phyloP scores from a whole-genome alignment of 2,797 vertebrate species.

The Fistularia commersonii region DNA sequence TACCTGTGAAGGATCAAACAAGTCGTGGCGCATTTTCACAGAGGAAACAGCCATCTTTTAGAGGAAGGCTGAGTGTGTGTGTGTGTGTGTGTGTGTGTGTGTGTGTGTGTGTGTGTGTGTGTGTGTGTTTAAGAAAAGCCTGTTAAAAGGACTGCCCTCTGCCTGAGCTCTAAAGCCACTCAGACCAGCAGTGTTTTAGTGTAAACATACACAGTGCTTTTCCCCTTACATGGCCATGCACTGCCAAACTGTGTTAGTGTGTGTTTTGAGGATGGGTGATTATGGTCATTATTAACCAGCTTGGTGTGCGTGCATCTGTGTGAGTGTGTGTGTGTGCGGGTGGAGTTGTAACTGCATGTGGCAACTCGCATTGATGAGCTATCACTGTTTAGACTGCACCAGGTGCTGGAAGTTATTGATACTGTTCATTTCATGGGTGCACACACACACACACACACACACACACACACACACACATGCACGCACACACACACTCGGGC shows the following conservation, averaged over 20 bases:
- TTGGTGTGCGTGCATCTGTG: conserved; percentile 15
- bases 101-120: conserved; percentile 39
- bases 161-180: conserved; percentile 61
- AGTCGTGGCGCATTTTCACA: conserved; percentile 7
- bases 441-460: conserved; percentile 3
- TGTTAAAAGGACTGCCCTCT: conserved; percentile 68
- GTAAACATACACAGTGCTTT: conserved; percentile 75
- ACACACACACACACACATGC: conserved; percentile 5
- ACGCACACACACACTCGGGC: conserved; percentile 1
- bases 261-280: conserved; percentile 58
- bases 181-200: conserved; percentile 73
- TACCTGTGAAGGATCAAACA: conserved; percentile 12
- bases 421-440: no score
- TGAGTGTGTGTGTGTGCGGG: conserved; percentile 18
- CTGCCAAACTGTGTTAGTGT: conserved; percentile 57
- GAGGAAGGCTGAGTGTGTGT: conserved; percentile 27
- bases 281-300: conserved; percentile 64
- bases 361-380: conserved; percentile 37
- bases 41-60: conserved; percentile 18
- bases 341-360: no score
- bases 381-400: conserved; percentile 39
- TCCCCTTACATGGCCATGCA: conserved; percentile 78
- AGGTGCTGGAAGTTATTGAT: no score
- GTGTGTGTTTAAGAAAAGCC: conserved; percentile 45
- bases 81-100: conserved; percentile 40